Evolutionary conservation across 2,888 invertebrate genomes (phyloP).

Genomic region (Drosophila leonis): DNA sequence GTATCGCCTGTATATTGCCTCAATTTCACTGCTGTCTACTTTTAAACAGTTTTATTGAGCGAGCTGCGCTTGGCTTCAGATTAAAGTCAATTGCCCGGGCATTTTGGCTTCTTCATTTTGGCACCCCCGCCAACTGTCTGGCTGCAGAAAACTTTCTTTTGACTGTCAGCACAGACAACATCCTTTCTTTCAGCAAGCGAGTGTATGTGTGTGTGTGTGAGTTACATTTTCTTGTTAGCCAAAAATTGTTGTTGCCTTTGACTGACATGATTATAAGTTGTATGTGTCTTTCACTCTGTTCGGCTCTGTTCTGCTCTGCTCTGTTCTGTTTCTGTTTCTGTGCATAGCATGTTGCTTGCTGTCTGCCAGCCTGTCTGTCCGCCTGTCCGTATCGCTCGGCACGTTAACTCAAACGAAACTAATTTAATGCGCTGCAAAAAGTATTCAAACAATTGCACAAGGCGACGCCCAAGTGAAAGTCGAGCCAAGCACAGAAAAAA

Average conservation of each 20-base stretch:
- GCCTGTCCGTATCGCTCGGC: constrained; percentile 56
- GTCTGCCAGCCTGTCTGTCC: constrained; percentile 26
- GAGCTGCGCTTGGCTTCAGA: constrained; percentile 36
- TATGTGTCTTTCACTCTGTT: constrained; percentile 42
- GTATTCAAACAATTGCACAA: constrained; percentile 81
- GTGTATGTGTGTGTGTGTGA: constrained; percentile 20
- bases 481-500: constrained; percentile 14
- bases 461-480: constrained; percentile 78
- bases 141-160: constrained; percentile 56
- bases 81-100: constrained; percentile 68
- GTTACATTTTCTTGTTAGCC: constrained; percentile 64
- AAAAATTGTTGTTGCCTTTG: constrained; percentile 68
- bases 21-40: constrained; percentile 46
- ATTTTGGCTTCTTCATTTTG: constrained; percentile 52
- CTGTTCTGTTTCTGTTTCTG: constrained; percentile 13
- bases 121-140: constrained; percentile 42
- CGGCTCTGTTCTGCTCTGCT: constrained; percentile 3
- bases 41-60: constrained; percentile 69
- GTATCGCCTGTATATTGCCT: constrained; percentile 43
- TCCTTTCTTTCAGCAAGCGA: constrained; percentile 13
- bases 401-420: constrained; percentile 83
- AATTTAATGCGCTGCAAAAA: constrained; percentile 81
- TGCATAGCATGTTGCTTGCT: constrained; percentile 39
- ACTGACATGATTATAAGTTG: constrained; percentile 82
- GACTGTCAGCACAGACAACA: constrained; percentile 49